Conservation (phyloP, 2,888 invertebrate species). For the Eristalinus sepulchralis region DNA sequence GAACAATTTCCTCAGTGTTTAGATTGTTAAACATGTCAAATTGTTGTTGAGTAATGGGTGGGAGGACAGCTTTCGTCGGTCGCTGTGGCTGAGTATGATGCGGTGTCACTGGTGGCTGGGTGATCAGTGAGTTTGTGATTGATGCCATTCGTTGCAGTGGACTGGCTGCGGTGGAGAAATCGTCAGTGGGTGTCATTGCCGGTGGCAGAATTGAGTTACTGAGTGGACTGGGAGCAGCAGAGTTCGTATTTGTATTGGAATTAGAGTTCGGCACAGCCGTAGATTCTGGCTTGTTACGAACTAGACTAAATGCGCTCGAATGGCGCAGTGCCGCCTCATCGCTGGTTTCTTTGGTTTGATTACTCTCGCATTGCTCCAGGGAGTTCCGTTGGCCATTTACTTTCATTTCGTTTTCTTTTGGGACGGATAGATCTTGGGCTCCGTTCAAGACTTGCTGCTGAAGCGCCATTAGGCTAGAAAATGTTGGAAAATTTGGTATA, state of each 20-base stretch:
- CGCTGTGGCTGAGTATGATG: constrained; percentile 92
- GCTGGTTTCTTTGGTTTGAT: constrained; percentile 70
- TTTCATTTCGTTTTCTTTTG: constrained; percentile 85
- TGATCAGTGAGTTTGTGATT: constrained; percentile 97
- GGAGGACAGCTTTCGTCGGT: constrained; percentile 96
- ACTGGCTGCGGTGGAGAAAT: constrained; percentile 93
- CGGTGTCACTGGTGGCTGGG: constrained; percentile 92
- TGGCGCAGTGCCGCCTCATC: constrained; percentile 75
- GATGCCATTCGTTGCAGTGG: constrained; percentile 98
- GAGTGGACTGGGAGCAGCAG: constrained; percentile 91
- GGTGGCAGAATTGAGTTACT: constrained; percentile 93
- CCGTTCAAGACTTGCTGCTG: constrained; percentile 89
- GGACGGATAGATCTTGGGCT: constrained; percentile 91
- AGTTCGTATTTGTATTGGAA: constrained; percentile 82
- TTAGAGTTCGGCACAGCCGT: constrained; percentile 72
- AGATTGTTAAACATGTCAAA: constrained; percentile 98
- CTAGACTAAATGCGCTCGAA: constrained; percentile 91
- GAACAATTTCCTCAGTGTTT: constrained; percentile 99
- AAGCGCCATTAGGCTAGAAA: constrained; percentile 87
- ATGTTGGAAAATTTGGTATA: constrained; percentile 83
- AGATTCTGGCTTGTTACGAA: constrained; percentile 90
- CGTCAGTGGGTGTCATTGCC: constrained; percentile 90
- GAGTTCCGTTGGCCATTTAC: constrained; percentile 81
- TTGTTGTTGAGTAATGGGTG: constrained; percentile 99
- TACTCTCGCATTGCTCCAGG: constrained; percentile 74